Conservation (phyloP, 1,140 invertebrate species). For the Frieseomelitta varia region DNA sequence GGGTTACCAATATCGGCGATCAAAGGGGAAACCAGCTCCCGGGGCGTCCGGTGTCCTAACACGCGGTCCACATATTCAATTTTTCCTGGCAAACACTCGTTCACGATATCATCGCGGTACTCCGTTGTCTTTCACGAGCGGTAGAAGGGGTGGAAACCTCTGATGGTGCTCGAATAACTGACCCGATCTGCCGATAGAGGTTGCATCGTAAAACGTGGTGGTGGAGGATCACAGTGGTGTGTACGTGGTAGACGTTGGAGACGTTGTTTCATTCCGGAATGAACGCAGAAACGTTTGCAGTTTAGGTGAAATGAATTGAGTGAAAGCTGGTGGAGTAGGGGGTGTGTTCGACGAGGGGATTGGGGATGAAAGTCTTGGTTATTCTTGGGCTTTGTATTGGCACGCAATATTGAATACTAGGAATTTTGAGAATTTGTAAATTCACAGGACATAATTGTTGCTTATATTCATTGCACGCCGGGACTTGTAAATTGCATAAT, state of each 20-base stretch:
- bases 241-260: background rate
- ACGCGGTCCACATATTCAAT: conserved; percentile 17
- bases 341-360: too few species aligned
- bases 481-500: too few species aligned
- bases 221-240: too few species aligned
- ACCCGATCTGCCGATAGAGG: background rate
- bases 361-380: background rate
- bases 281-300: background rate
- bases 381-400: background rate
- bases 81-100: conserved; percentile 1
- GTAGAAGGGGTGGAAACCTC: background rate
- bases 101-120: conserved; percentile 4
- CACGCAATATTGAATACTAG: background rate
- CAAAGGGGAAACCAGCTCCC: conserved; percentile 13
- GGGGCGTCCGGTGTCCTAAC: background rate
- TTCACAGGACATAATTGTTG: too few species aligned
- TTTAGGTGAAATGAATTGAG: background rate
- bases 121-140: background rate
- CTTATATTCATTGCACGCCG: too few species aligned
- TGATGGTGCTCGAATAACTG: background rate
- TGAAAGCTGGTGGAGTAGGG: background rate
- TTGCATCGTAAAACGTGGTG: background rate
- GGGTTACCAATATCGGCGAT: conserved; percentile 32
- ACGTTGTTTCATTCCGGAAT: background rate
- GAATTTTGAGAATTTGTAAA: background rate